A percentile compares a stretch with the other conserved stretches of the same genome.
These are phyloP conservation scores for Drosophila helvetica DNA, from an alignment of 2,888 invertebrate species.

Conservation along the genomic window DNA sequence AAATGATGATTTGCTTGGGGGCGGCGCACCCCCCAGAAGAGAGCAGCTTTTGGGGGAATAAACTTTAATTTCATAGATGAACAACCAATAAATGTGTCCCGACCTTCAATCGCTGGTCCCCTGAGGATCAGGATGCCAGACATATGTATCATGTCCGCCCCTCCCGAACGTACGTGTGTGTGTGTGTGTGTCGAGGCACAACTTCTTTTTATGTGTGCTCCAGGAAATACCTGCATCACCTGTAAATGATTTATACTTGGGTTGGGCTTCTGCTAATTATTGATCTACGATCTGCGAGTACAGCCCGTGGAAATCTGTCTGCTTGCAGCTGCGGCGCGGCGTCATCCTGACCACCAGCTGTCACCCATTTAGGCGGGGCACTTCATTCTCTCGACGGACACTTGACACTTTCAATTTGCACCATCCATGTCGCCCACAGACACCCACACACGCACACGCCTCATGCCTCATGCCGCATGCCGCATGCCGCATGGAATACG, in stretches of 20 bases:
- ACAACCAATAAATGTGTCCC: conserved; percentile 21
- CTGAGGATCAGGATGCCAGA: neutral
- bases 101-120: neutral
- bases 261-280: neutral
- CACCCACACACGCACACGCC: neutral
- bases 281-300: neutral
- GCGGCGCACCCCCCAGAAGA: conserved; percentile 10
- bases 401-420: conserved; percentile 9
- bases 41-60: conserved; percentile 18
- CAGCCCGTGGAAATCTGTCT: neutral
- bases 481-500: neutral
- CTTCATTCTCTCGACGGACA: neutral
- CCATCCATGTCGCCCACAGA: conserved; percentile 14
- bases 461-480: neutral
- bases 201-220: too few species aligned
- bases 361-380: neutral
- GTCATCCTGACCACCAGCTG: neutral
- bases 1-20: conserved; percentile 51
- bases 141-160: neutral
- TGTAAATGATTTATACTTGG: too few species aligned
- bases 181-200: too few species aligned
- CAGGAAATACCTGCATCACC: too few species aligned
- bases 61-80: conserved; percentile 44
- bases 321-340: neutral
- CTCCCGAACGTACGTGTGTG: too few species aligned